Percentiles rank a stretch among this genome's conserved stretches.
phyloP scores from a whole-genome alignment of 2,797 vertebrate genomes.

The Psittacula echo region DNA sequence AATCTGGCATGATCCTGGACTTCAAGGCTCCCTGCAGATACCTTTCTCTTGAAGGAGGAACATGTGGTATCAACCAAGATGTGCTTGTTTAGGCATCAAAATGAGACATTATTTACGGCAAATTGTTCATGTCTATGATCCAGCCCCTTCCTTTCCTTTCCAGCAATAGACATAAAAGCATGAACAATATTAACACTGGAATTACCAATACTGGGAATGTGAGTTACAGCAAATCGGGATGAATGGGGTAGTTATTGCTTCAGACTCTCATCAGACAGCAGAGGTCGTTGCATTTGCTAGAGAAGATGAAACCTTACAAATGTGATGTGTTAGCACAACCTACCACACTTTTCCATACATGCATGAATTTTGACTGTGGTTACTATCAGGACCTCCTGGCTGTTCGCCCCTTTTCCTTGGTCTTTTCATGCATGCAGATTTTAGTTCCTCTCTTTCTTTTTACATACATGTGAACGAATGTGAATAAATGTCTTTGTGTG shows the following conservation, averaged over 20 bases:
- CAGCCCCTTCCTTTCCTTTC: not conserved
- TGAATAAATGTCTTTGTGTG: not conserved
- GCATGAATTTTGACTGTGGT: not conserved
- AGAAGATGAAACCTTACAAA: not conserved
- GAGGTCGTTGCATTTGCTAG: not conserved
- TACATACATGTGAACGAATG: not conserved
- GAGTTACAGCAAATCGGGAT: not conserved
- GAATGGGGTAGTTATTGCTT: not conserved
- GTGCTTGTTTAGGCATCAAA: not conserved
- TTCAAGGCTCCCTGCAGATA: not conserved
- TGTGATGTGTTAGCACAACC: not conserved
- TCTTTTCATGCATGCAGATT: not conserved
- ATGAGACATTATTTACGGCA: not conserved
- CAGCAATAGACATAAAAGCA: not conserved
- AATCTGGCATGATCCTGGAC: not conserved
- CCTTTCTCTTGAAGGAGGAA: not conserved
- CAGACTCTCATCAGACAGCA: not conserved
- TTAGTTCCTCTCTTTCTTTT: not conserved
- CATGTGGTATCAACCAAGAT: not conserved
- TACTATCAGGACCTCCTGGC: not conserved
- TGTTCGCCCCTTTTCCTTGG: not conserved
- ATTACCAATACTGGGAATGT: not conserved
- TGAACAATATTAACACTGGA: not conserved
- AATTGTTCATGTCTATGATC: not conserved
- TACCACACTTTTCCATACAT: not conserved